Evolutionary conservation across 2,797 vertebrate species (phyloP).

Genomic region (Dermochelys coriacea): DNA sequence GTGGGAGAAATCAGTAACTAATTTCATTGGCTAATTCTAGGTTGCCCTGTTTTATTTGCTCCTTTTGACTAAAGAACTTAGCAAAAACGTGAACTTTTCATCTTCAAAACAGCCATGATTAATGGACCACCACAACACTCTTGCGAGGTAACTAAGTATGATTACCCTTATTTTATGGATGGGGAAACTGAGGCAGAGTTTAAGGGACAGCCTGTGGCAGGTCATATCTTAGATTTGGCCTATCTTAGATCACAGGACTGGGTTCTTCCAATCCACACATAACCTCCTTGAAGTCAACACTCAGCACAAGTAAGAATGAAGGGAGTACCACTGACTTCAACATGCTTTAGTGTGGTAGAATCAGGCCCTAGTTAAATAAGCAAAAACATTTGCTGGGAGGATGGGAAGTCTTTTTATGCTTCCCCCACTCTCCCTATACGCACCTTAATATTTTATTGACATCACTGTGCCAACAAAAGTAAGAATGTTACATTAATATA

Average conservation of each 20-base stretch:
- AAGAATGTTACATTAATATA: neutral
- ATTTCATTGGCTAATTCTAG: neutral
- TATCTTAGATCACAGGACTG: rapidly evolving
- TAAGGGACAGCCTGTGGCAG: neutral
- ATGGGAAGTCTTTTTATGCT: neutral
- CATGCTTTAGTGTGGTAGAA: rapidly evolving
- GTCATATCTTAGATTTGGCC: rapidly evolving
- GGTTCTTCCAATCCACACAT: neutral
- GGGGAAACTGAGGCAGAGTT: neutral
- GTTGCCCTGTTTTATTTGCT: neutral
- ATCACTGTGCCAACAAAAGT: constrained; percentile 41
- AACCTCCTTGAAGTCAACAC: neutral
- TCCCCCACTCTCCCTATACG: constrained; percentile 22
- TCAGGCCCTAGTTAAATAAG: constrained; percentile 4
- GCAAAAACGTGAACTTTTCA: neutral
- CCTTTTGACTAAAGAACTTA: neutral
- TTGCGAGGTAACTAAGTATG: neutral
- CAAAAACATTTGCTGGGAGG: constrained; percentile 21
- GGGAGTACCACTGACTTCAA: neutral
- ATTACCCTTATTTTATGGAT: neutral
- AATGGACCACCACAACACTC: rapidly evolving
- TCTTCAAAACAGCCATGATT: neutral
- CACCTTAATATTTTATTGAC: constrained; percentile 8
- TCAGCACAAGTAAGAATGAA: rapidly evolving
- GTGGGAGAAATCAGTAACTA: constrained; percentile 9